Conservation (phyloP, 2,797 vertebrate species). For the Crenuchus spilurus region DNA sequence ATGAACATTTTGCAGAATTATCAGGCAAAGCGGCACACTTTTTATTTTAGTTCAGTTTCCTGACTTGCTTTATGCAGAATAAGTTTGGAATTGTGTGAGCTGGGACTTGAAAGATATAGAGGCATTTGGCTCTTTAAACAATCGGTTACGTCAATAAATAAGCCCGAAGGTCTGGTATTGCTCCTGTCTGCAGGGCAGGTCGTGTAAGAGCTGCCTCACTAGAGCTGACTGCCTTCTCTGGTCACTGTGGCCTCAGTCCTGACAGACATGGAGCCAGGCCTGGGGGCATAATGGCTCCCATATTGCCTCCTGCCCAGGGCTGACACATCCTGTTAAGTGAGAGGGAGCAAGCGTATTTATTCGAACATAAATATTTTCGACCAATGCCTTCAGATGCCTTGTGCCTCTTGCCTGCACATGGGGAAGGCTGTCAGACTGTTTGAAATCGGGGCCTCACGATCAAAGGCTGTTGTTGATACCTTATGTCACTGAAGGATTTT, state of each 20-base stretch:
- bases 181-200: conserved; percentile 1
- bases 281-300: conserved; percentile 62
- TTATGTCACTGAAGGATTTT: conserved; percentile 69
- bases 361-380: conserved; percentile 70
- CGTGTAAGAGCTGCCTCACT: conserved; percentile 17
- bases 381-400: conserved; percentile 69
- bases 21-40: neutral
- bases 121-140: conserved; percentile 25
- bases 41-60: neutral
- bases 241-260: conserved; percentile 42
- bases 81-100: neutral
- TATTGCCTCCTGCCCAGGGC: conserved; percentile 64
- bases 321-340: conserved; percentile 71
- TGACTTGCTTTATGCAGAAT: neutral
- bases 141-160: conserved; percentile 19
- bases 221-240: conserved; percentile 37
- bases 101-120: neutral
- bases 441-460: conserved; percentile 71
- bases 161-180: conserved; percentile 5
- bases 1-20: neutral
- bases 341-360: conserved; percentile 65
- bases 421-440: conserved; percentile 70
- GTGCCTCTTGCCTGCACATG: conserved; percentile 63
- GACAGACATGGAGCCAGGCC: conserved; percentile 49
- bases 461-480: conserved; percentile 76